phyloP scores from a whole-genome alignment of 2,113 vertebrate genomes.

The Pionites leucogaster region DNA sequence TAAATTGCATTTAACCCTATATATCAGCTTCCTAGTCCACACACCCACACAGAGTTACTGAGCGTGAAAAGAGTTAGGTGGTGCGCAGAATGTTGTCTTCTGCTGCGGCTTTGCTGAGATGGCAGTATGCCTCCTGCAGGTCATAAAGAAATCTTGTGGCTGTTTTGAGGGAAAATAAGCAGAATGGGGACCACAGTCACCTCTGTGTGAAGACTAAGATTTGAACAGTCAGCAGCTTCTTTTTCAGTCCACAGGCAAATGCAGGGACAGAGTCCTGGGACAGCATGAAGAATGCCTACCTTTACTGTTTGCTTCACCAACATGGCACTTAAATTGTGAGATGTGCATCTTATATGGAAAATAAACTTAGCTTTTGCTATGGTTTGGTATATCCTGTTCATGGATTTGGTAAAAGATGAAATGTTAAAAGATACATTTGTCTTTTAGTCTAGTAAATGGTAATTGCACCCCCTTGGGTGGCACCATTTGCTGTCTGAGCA shows the following conservation, averaged over 20 bases:
- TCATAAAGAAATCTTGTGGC: neutral
- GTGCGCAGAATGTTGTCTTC: neutral
- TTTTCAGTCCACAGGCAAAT: neutral
- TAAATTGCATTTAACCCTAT: neutral
- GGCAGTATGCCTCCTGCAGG: neutral
- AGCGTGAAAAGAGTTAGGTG: neutral
- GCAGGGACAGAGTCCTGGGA: neutral
- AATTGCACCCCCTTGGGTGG: accelerated
- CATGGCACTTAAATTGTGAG: neutral
- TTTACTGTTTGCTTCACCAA: neutral
- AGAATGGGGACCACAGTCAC: neutral
- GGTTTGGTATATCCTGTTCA: accelerated
- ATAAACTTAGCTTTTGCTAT: neutral
- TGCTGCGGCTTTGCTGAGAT: neutral
- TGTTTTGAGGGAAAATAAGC: neutral
- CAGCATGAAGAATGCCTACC: neutral
- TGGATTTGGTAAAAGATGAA: neutral
- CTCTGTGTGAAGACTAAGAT: neutral
- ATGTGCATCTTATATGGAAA: neutral
- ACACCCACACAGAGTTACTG: neutral
- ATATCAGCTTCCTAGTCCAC: neutral
- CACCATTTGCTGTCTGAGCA: neutral
- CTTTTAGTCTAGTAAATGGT: neutral
- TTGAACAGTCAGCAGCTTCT: neutral
- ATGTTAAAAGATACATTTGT: neutral